These are phyloP conservation scores for Brachirus orientalis DNA, from an alignment of 2,113 vertebrate genomes.

Conservation along the genomic window DNA sequence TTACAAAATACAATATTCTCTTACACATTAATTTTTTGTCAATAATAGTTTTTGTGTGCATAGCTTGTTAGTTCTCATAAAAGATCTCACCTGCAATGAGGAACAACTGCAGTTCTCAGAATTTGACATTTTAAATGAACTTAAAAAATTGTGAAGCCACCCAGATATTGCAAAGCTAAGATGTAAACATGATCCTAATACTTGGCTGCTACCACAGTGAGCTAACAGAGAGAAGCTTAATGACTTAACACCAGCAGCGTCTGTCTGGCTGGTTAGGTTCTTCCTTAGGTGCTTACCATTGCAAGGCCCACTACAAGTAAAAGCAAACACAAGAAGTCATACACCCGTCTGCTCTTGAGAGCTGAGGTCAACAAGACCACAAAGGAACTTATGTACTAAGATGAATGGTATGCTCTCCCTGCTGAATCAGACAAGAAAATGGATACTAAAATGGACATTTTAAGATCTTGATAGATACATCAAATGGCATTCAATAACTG, in stretches of 20 bases:
- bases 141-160: background rate
- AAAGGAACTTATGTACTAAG: background rate
- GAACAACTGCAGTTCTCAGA: background rate
- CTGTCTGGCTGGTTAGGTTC: slow-evolving; percentile 13
- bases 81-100: background rate
- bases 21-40: too few species aligned
- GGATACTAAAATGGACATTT: background rate
- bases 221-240: slow-evolving; percentile 43
- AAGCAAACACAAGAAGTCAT: slow-evolving; percentile 37
- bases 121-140: background rate
- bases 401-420: background rate
- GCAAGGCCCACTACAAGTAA: slow-evolving; percentile 1
- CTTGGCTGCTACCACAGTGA: slow-evolving; percentile 4
- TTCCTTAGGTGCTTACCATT: background rate
- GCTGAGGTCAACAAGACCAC: background rate
- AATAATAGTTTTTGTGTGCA: too few species aligned
- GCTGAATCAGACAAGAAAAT: background rate
- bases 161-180: background rate
- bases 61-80: background rate
- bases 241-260: slow-evolving; percentile 26
- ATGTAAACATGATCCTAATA: slow-evolving; percentile 34
- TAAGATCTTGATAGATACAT: background rate
- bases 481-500: too few species aligned
- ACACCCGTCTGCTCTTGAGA: slow-evolving; percentile 7
- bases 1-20: background rate